Conservation (phyloP, 2,888 invertebrate species). For the Drosophila austrosaltans region DNA sequence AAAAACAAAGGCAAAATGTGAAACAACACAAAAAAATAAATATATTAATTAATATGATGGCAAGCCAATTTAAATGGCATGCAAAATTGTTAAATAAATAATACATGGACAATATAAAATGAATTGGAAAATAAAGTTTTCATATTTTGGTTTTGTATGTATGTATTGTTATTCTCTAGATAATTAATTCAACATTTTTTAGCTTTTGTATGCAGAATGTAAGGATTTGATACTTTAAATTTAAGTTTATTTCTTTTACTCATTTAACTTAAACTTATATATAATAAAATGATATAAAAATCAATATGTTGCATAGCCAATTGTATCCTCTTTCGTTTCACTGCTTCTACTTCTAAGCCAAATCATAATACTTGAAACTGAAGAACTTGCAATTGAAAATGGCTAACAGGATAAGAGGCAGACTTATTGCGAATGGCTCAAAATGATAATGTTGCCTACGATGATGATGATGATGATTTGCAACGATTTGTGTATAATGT, state of each 20-base stretch:
- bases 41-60: conserved; percentile 63
- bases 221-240: too few species aligned
- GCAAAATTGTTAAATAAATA: neutral
- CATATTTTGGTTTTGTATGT: neutral
- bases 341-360: conserved; percentile 58
- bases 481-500: conserved; percentile 59
- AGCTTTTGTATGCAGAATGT: neutral
- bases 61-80: neutral
- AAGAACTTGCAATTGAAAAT: conserved; percentile 72
- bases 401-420: conserved; percentile 62
- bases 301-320: conserved; percentile 2
- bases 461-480: conserved; percentile 51
- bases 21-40: conserved; percentile 4
- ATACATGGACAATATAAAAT: neutral
- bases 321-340: neutral
- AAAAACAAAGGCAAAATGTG: conserved; percentile 29
- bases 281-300: neutral
- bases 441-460: neutral
- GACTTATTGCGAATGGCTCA: conserved; percentile 17
- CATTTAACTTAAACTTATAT: too few species aligned
- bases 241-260: too few species aligned
- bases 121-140: neutral
- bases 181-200: neutral
- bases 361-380: conserved; percentile 71
- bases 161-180: neutral